phyloP scores from a whole-genome alignment of 2,797 vertebrate genomes.

The Hypotaenidia okinawae region DNA sequence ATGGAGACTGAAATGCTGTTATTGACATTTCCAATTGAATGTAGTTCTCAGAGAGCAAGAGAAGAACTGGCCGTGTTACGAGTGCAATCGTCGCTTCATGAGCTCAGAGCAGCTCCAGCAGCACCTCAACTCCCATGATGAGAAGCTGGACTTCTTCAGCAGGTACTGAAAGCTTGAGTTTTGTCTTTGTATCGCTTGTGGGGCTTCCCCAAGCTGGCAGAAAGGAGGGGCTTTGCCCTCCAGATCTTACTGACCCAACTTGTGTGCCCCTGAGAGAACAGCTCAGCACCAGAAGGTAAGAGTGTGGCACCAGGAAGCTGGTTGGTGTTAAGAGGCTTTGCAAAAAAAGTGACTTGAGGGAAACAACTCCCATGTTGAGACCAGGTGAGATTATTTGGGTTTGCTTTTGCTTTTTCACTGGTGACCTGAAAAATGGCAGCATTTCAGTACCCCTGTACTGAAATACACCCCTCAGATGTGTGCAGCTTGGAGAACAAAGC shows the following conservation, averaged over 20 bases:
- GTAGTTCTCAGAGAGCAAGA: conserved; percentile 95
- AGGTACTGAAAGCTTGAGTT: conserved; percentile 78
- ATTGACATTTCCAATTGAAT: conserved; percentile 21
- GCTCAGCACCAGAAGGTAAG: background rate
- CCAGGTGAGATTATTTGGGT: background rate
- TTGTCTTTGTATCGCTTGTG: background rate
- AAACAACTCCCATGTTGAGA: background rate
- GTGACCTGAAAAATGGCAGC: background rate
- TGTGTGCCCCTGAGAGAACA: background rate
- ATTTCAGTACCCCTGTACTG: background rate
- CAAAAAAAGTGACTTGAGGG: background rate
- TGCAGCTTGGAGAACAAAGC: background rate
- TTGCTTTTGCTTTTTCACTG: background rate
- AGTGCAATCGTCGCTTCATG: conserved; percentile 95
- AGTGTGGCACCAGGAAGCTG: background rate
- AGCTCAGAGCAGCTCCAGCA: conserved; percentile 97
- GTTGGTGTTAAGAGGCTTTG: background rate
- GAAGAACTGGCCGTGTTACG: conserved; percentile 98
- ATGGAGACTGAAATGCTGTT: background rate
- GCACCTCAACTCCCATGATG: conserved; percentile 97
- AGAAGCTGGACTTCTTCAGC: conserved; percentile 91
- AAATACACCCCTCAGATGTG: background rate
- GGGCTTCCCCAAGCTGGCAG: background rate
- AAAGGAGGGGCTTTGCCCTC: background rate
- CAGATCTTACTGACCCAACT: background rate